These are phyloP conservation scores for Sporophila hypoxantha DNA, from an alignment of 2,113 vertebrate species.

Conservation along the genomic window DNA sequence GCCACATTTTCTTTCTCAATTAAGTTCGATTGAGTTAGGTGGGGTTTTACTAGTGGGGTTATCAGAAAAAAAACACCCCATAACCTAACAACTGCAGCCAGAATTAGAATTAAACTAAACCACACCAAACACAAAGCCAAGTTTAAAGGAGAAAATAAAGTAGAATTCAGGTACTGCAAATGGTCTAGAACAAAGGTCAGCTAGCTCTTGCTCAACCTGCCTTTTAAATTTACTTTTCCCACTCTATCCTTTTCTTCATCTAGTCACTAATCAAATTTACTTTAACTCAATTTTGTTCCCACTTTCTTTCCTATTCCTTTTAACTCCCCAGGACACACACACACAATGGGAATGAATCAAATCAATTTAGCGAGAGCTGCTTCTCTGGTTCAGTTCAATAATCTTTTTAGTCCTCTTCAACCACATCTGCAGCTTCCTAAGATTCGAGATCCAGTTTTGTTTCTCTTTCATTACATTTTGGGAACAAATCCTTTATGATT, in stretches of 20 bases:
- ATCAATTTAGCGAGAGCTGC: not conserved
- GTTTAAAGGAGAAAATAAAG: not conserved
- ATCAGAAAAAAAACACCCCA: not conserved
- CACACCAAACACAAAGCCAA: not conserved
- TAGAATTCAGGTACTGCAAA: not conserved
- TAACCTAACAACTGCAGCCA: not conserved
- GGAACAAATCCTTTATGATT: not conserved
- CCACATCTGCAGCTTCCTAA: not conserved
- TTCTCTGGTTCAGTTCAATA: not conserved
- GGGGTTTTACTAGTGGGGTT: rapidly evolving
- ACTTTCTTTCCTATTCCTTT: not conserved
- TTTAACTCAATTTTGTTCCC: not conserved
- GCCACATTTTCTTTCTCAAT: not conserved
- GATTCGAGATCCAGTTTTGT: not conserved
- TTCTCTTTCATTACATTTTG: not conserved
- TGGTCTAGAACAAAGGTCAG: not conserved
- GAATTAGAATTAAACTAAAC: not conserved
- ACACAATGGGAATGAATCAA: not conserved
- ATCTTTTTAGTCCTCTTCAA: not conserved
- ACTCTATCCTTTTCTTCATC: not conserved
- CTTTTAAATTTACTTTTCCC: conserved; percentile 2
- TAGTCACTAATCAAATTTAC: not conserved
- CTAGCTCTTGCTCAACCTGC: not conserved
- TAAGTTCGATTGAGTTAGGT: not conserved
- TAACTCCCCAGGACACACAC: not conserved